A percentile compares a stretch with the other conserved stretches of the same genome.
Conservation (phyloP, 2,888 invertebrate species). For the Sphaerophoria taeniata region DNA sequence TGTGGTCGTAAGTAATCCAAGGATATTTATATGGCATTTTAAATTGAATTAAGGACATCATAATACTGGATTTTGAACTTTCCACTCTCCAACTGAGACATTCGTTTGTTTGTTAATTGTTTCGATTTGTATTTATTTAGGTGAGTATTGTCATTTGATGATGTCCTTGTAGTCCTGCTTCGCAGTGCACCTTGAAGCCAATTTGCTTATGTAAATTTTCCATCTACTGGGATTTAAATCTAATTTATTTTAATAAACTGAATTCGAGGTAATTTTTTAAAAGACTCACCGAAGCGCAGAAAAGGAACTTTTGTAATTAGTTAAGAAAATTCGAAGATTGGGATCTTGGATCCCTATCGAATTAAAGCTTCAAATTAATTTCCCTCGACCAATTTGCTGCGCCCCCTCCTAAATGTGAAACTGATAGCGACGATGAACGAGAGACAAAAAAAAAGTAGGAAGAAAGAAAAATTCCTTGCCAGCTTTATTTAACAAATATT, state of each 20-base stretch:
- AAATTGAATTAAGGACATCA: conserved; percentile 72
- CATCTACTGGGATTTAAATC: conserved; percentile 54
- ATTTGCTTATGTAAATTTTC: conserved; percentile 69
- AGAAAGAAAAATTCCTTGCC: conserved; percentile 27
- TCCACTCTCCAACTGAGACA: conserved; percentile 11
- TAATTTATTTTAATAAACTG: conserved; percentile 70
- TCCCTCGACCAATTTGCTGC: background rate
- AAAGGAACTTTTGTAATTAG: conserved; percentile 53
- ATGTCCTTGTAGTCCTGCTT: background rate
- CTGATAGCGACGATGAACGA: conserved; percentile 24
- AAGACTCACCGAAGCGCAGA: background rate
- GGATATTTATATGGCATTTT: conserved; percentile 74
- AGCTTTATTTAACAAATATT: conserved; percentile 70
- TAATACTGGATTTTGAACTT: conserved; percentile 1
- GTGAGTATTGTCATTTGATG: conserved; percentile 48
- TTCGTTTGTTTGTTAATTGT: conserved; percentile 66
- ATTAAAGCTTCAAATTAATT: conserved; percentile 43
- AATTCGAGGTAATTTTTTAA: conserved; percentile 15
- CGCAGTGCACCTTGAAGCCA: conserved; percentile 38
- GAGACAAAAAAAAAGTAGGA: background rate
- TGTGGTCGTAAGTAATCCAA: conserved; percentile 69
- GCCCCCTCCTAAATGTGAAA: conserved; percentile 2
- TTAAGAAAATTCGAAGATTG: conserved; percentile 12
- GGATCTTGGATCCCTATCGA: background rate
- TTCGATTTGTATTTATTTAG: conserved; percentile 75